phyloP scores from a whole-genome alignment of 2,888 invertebrate genomes.

The Coremacera marginata region DNA sequence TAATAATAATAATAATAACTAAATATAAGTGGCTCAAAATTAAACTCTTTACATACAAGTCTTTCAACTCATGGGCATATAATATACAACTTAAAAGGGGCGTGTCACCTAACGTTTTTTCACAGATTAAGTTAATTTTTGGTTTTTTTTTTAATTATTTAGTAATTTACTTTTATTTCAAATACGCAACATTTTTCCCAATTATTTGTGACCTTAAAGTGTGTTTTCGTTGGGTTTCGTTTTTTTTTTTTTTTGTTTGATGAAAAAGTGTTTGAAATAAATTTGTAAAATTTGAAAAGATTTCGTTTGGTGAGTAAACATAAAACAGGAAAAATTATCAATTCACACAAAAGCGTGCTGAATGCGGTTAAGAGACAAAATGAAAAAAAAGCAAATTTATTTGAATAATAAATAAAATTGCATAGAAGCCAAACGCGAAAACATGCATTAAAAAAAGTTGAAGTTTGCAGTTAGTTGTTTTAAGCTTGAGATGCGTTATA shows the following conservation, averaged over 20 bases:
- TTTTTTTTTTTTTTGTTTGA: constrained; percentile 5
- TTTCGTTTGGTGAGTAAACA: constrained; percentile 7
- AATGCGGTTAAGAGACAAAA: neutral
- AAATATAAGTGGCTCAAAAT: neutral
- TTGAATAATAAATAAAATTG: neutral
- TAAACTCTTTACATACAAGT: neutral
- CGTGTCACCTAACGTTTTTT: constrained; percentile 34
- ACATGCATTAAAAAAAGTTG: constrained; percentile 16
- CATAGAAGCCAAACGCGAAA: constrained; percentile 7
- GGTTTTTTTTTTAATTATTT: constrained; percentile 24
- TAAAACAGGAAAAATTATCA: constrained; percentile 31
- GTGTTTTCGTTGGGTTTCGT: constrained; percentile 59
- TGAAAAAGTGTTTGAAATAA: neutral
- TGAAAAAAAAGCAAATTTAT: neutral
- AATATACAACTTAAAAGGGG: constrained; percentile 3
- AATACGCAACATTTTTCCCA: constrained; percentile 67
- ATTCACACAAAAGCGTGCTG: constrained; percentile 44
- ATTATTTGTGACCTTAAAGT: constrained; percentile 69
- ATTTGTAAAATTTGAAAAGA: constrained; percentile 36
- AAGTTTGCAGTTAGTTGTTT: constrained; percentile 18
- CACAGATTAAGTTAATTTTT: constrained; percentile 1
- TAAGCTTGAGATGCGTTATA: neutral
- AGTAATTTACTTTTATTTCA: constrained; percentile 40
- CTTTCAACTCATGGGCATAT: neutral
- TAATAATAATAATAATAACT: neutral